Evolutionary conservation across 1,140 invertebrate genomes (phyloP).

Genomic region (Proctacanthus coquilletti): DNA sequence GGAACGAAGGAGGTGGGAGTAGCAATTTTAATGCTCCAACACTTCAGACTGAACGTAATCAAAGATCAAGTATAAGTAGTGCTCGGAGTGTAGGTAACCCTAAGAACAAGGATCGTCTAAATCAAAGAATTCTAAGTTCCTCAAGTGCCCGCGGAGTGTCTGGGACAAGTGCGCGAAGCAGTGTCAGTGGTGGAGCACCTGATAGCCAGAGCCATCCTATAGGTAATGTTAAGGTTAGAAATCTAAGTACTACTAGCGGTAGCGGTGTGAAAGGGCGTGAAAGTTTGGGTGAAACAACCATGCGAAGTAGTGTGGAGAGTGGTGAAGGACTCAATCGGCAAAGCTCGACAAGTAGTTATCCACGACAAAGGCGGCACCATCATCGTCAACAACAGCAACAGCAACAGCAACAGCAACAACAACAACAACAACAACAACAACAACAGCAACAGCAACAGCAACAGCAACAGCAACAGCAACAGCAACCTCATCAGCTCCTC

Average conservation of each 20-base stretch:
- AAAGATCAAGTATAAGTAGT: too few relatives aligned
- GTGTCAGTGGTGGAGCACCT: background rate
- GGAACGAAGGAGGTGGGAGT: too few relatives aligned
- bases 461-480: too few relatives aligned
- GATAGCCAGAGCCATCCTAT: background rate
- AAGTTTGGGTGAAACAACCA: background rate
- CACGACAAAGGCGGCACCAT: background rate
- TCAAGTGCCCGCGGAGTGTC: background rate
- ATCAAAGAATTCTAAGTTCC: background rate
- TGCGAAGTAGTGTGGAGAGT: background rate
- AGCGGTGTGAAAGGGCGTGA: background rate
- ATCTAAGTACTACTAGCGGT: background rate
- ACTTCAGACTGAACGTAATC: too few relatives aligned
- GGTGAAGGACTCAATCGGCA: background rate
- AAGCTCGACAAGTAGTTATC: background rate
- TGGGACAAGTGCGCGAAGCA: too few relatives aligned
- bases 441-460: too few relatives aligned
- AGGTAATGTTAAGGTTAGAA: background rate
- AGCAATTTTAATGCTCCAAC: too few relatives aligned
- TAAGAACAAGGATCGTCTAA: background rate
- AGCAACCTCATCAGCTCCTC: too few relatives aligned
- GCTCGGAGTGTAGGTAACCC: background rate
- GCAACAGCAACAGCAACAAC: background rate
- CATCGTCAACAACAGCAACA: background rate
- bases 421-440: slow-evolving; percentile 1